Conservation (phyloP, 2,113 vertebrate species). For the Paramisgurnus dabryanus region DNA sequence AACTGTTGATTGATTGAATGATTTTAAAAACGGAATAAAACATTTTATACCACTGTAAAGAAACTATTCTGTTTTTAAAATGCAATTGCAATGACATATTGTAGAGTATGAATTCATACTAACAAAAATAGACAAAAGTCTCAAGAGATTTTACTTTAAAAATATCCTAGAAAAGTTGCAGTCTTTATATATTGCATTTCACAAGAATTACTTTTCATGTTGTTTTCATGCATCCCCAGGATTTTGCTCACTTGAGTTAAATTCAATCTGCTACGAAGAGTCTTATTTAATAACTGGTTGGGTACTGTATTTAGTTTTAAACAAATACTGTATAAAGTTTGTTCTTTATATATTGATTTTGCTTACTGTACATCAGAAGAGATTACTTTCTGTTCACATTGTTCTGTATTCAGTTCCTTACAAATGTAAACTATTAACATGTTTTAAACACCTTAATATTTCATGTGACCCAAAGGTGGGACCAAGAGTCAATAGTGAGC, state of each 20-base stretch:
- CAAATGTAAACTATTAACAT: slow-evolving; percentile 10
- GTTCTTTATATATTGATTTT: slow-evolving; percentile 2
- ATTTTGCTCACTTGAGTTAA: not conserved
- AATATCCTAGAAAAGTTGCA: not conserved
- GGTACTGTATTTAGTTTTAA: too few relatives aligned
- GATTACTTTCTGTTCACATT: not conserved
- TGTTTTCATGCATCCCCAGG: not conserved
- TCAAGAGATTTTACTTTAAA: not conserved
- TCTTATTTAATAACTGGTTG: too few relatives aligned
- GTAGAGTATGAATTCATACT: not conserved
- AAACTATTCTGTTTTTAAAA: slow-evolving; percentile 18
- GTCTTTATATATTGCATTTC: not conserved
- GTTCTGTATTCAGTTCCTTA: not conserved
- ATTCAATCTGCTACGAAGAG: too few relatives aligned
- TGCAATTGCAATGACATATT: slow-evolving; percentile 17
- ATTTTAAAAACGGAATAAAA: too few relatives aligned
- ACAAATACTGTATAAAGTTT: not conserved
- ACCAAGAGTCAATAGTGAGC: slow-evolving; percentile 39
- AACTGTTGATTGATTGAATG: too few relatives aligned
- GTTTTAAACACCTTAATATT: not conserved
- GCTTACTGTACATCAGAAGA: not conserved
- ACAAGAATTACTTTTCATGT: not conserved
- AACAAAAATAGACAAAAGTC: not conserved
- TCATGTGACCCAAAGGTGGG: slow-evolving; percentile 24
- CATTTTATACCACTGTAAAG: not conserved